These are phyloP conservation scores for Plagodis dolabraria DNA, from an alignment of 2,888 invertebrate species.

Conservation along the genomic window DNA sequence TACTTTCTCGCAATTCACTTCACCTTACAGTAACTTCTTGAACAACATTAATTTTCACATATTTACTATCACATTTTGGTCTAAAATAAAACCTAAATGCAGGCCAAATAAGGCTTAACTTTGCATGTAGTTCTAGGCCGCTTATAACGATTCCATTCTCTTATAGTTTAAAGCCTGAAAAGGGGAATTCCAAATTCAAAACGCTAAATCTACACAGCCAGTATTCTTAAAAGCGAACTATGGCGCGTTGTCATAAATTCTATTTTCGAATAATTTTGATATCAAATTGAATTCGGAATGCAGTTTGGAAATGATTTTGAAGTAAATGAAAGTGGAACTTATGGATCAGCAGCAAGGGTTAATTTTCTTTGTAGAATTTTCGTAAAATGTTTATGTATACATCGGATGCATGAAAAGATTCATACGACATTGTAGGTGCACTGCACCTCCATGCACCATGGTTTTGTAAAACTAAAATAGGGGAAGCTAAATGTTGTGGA, in stretches of 20 bases:
- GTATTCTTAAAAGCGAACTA: conserved; percentile 40
- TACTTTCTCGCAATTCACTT: conserved; percentile 79
- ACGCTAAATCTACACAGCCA: conserved; percentile 40
- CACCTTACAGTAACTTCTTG: conserved; percentile 74
- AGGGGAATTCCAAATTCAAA: conserved; percentile 52
- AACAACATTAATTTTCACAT: conserved; percentile 15
- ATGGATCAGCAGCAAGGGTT: conserved; percentile 50
- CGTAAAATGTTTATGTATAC: conserved; percentile 57
- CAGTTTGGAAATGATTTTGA: conserved; percentile 50
- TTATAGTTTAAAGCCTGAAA: conserved; percentile 65
- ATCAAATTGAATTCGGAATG: conserved; percentile 44
- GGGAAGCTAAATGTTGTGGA: conserved; percentile 52
- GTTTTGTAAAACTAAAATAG: conserved; percentile 73
- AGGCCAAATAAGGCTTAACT: conserved; percentile 27
- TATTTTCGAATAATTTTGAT: conserved; percentile 36
- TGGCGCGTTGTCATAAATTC: conserved; percentile 36
- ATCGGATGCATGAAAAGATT: conserved; percentile 68
- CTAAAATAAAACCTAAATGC: conserved; percentile 43
- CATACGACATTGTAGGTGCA: conserved; percentile 75
- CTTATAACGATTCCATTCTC: conserved; percentile 45
- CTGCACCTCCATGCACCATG: conserved; percentile 77
- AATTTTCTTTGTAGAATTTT: conserved; percentile 52
- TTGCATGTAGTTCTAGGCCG: conserved; percentile 2
- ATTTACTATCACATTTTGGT: conserved; percentile 36
- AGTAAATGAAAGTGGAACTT: conserved; percentile 51